Percentiles rank a stretch among this genome's conserved stretches.
Conservation (phyloP, 2,888 invertebrate species). For the Euproctis similis region DNA sequence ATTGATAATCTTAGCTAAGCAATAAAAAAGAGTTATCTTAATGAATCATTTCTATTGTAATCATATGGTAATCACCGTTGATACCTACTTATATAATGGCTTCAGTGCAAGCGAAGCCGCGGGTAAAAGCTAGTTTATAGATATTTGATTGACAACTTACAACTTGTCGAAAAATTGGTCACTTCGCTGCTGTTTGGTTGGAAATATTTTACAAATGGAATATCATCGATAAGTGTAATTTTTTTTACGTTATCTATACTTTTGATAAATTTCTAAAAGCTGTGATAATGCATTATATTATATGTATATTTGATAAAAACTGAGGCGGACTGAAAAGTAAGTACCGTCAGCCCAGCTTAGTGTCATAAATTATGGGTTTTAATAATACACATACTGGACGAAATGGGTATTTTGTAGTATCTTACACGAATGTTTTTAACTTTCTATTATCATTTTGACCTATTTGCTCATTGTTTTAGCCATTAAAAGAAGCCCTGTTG, state of each 20-base stretch:
- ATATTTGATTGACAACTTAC: too few species aligned
- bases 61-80: too few species aligned
- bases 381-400: slow-evolving; percentile 4
- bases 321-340: slow-evolving; percentile 6
- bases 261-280: slow-evolving; percentile 8
- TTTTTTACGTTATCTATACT: slow-evolving; percentile 9
- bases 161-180: slow-evolving; percentile 2
- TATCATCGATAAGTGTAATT: slow-evolving; percentile 10
- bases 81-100: too few species aligned
- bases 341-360: slow-evolving; percentile 8
- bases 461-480: slow-evolving; percentile 4
- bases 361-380: slow-evolving; percentile 6
- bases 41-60: too few species aligned
- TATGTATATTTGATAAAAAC: slow-evolving; percentile 8
- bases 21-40: too few species aligned
- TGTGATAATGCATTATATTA: slow-evolving; percentile 9
- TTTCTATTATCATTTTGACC: slow-evolving; percentile 6
- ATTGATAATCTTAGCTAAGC: too few species aligned
- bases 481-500: slow-evolving; percentile 13
- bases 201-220: slow-evolving; percentile 11
- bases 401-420: slow-evolving; percentile 10
- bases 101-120: too few species aligned
- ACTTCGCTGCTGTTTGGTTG: slow-evolving; percentile 2
- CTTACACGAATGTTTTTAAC: slow-evolving; percentile 7
- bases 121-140: too few species aligned